These are phyloP conservation scores for Drosophila tripunctata DNA, from an alignment of 2,888 invertebrate genomes.

Conservation along the genomic window DNA sequence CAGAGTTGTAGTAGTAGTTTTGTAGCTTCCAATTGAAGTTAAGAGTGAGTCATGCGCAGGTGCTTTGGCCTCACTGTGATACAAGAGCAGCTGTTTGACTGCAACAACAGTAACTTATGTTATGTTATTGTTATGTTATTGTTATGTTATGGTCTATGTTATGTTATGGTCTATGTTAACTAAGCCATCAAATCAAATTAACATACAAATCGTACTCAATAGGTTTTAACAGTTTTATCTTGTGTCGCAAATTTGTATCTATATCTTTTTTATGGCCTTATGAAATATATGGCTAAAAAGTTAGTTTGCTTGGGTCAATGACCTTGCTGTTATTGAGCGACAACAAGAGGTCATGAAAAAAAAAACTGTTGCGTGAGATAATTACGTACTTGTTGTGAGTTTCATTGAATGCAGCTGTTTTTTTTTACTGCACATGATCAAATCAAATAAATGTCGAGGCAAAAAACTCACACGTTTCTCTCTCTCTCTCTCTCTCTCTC, in stretches of 20 bases:
- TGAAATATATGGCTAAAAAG: neutral
- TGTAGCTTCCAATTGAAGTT: slow-evolving; percentile 36
- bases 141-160: no score
- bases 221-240: neutral
- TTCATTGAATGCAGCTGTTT: slow-evolving; percentile 6
- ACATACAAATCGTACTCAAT: neutral
- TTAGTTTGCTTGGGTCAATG: neutral
- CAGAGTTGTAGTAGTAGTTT: no score
- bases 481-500: no score
- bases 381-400: slow-evolving; percentile 6
- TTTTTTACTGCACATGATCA: slow-evolving; percentile 3
- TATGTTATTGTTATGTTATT: no score
- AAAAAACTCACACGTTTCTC: no score
- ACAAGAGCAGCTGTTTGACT: slow-evolving; percentile 46
- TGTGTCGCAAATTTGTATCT: neutral
- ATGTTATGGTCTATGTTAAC: slow-evolving; percentile 1
- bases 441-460: no score
- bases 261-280: neutral
- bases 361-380: slow-evolving; percentile 11
- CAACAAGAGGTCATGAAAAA: no score
- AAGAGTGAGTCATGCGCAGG: slow-evolving; percentile 59
- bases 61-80: slow-evolving; percentile 28
- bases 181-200: neutral
- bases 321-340: neutral
- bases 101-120: slow-evolving; percentile 23